phyloP scores from a whole-genome alignment of 2,797 vertebrate genomes.

The Trachurus trachurus region DNA sequence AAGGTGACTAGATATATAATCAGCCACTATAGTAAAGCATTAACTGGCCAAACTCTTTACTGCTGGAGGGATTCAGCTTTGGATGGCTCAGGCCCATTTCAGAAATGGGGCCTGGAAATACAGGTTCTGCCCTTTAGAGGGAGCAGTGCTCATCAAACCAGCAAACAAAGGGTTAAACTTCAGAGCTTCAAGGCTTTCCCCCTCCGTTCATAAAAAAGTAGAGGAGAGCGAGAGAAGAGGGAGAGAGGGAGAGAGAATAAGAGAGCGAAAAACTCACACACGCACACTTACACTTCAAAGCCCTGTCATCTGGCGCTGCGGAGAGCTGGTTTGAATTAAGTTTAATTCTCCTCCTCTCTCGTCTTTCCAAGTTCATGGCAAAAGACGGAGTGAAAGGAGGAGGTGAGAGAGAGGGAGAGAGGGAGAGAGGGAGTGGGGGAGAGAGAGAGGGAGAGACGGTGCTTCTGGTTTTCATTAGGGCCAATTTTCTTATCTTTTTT shows the following conservation, averaged over 20 bases:
- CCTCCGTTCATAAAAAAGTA: constrained; percentile 85
- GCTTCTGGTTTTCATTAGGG: constrained; percentile 96
- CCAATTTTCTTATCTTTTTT: constrained; percentile 97
- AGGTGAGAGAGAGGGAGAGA: constrained; percentile 26
- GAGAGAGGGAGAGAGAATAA: constrained; percentile 59
- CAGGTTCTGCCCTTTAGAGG: constrained; percentile 49
- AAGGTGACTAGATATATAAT: neutral
- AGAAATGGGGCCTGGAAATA: constrained; percentile 38
- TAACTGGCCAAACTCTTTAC: neutral
- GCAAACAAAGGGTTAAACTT: constrained; percentile 82
- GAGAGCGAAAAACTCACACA: constrained; percentile 78
- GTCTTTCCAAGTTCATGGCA: constrained; percentile 91
- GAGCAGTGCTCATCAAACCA: constrained; percentile 43
- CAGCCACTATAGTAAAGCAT: constrained; percentile 4
- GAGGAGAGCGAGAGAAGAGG: constrained; percentile 64
- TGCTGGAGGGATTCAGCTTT: constrained; percentile 45
- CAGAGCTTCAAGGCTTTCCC: constrained; percentile 86
- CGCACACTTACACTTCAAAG: constrained; percentile 92
- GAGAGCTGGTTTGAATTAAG: constrained; percentile 96
- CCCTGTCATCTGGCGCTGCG: constrained; percentile 86
- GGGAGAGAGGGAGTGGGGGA: constrained; percentile 29
- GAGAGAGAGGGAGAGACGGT: constrained; percentile 49
- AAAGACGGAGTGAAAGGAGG: constrained; percentile 79
- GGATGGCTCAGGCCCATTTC: constrained; percentile 33
- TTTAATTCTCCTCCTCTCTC: constrained; percentile 88